Percentiles rank a stretch among this genome's conserved stretches.
These are phyloP conservation scores for Trogon melanurus DNA, from an alignment of 2,113 vertebrate genomes.

Conservation along the genomic window DNA sequence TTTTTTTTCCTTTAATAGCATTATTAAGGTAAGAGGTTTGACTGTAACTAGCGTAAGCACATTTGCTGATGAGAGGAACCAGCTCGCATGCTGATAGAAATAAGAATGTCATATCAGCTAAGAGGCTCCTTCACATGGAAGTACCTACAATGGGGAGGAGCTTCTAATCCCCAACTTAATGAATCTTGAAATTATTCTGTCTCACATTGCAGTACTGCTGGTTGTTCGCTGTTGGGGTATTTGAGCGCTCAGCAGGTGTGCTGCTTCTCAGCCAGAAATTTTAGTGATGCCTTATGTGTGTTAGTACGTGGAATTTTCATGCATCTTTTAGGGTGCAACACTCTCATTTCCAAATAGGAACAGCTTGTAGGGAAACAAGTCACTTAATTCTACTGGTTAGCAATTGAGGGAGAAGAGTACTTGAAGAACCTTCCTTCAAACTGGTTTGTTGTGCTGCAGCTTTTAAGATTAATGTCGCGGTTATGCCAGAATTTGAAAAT, in stretches of 20 bases:
- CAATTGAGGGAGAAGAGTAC: accelerated
- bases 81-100: not conserved
- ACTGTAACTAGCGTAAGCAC: not conserved
- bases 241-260: not conserved
- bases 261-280: not conserved
- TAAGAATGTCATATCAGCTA: not conserved
- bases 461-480: not conserved
- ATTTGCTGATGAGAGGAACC: not conserved
- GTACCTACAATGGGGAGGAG: accelerated
- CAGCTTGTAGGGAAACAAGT: not conserved
- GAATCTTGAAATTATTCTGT: not conserved
- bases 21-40: not conserved
- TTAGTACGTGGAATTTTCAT: not conserved
- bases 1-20: not conserved
- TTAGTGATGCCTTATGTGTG: not conserved
- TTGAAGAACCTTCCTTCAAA: not conserved
- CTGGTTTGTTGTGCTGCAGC: not conserved
- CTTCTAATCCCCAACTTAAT: not conserved
- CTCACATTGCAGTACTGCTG: not conserved
- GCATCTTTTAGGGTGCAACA: not conserved
- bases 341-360: not conserved
- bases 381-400: accelerated
- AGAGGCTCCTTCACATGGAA: not conserved
- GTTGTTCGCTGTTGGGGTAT: not conserved
- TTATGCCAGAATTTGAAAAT: not conserved